A percentile compares a stretch with the other conserved stretches of the same genome.
These are phyloP conservation scores for Norana najaformis DNA, from an alignment of 2,888 invertebrate species.

Conservation along the genomic window DNA sequence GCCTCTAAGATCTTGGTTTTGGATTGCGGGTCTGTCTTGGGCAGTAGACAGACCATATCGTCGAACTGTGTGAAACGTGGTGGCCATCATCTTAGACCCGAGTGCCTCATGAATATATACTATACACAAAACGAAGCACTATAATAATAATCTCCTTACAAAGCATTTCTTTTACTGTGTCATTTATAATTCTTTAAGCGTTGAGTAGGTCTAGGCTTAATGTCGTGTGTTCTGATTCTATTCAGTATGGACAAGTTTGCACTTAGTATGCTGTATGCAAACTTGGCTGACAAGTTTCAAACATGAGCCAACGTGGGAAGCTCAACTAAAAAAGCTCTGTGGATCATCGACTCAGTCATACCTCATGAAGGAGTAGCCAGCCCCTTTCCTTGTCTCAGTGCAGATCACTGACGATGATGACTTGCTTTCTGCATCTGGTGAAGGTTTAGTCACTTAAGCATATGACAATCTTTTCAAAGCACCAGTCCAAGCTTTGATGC, in stretches of 20 bases:
- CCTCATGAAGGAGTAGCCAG: neutral
- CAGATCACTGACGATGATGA: neutral
- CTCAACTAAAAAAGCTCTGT: constrained; percentile 8
- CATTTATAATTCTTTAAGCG: neutral
- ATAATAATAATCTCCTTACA: neutral
- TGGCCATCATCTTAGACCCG: neutral
- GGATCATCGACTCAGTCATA: neutral
- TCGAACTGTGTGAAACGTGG: neutral
- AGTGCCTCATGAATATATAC: neutral
- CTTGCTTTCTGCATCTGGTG: too few species aligned
- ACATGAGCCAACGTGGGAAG: neutral
- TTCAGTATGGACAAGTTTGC: neutral
- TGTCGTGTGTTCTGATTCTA: neutral
- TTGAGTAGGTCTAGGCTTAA: neutral
- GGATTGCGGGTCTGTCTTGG: neutral
- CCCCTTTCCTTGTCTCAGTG: neutral
- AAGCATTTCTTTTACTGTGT: neutral
- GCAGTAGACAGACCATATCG: neutral
- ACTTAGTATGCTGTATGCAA: neutral
- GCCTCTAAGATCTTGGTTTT: neutral
- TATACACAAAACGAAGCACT: neutral
- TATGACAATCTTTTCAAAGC: neutral
- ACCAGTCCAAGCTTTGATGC: neutral
- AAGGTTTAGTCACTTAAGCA: neutral
- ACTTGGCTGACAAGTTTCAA: neutral